Evolutionary conservation across 2,888 invertebrate genomes (phyloP), one percentile per base, ranked within the genome.

Genomic region (Empis stercorea): DNA sequence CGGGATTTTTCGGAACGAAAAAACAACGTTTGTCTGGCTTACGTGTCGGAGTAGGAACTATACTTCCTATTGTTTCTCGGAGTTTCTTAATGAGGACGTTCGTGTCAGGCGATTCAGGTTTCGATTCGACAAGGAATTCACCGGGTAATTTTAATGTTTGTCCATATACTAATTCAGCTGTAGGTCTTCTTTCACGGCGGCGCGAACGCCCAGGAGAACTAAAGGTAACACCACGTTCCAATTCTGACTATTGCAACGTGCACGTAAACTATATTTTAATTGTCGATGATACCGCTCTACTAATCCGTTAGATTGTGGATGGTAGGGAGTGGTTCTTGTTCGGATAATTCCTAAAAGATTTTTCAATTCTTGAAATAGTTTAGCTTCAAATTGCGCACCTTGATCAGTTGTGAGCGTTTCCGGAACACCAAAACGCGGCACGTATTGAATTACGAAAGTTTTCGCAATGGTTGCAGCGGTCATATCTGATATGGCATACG

Each of bases 351-450:
- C 47, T 3, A 47, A n/a, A 4, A 50, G 10, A 3, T 47, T 43
- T 2, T 40, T 39, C 3, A 50, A 15, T 42, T 52, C 44, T 10
- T 15, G 16, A 14, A 48, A 48, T 3, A 52, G 30, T 11, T 44
- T 41, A 11, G 51, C 48, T 40, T 51, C 49, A 14, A 53, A 50
- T 30, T 52, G 49, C 4, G 41, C 41, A 2, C 50, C 46, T 45
- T 50, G 49, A 30, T 52, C 48, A 5, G 50, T 47, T 2, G 47
- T 46, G 11, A 52, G 43, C 36, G 10, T 38, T 5, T 30, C 9
- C 13, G 50, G 51, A 16, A 44, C 47, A 11, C 48, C 51, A 36
- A 51, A 54, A 10, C 49, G 39, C 13, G 47, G 49, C 27, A 55
- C 44, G 30, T 45, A 54, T 10, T 48, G 39, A 37, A 48, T 20